phyloP scores from a whole-genome alignment of 2,888 invertebrate species.

The Acronicta alni region DNA sequence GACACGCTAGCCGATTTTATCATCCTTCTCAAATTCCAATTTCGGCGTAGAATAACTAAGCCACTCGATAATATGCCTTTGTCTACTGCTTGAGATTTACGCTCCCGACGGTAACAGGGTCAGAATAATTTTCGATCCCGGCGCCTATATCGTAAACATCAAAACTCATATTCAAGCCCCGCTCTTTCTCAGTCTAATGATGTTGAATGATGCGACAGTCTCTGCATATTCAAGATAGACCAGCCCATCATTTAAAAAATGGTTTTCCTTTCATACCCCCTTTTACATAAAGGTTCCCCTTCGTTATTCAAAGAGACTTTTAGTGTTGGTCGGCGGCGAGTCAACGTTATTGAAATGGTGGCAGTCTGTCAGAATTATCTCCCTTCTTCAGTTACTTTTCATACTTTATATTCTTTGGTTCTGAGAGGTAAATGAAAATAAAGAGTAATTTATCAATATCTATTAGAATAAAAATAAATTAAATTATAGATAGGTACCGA shows the following conservation, averaged over 20 bases:
- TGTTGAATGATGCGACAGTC: conserved; percentile 83
- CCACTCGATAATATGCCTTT: conserved; percentile 15
- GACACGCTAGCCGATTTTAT: neutral
- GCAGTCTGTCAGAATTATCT: conserved; percentile 67
- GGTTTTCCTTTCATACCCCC: conserved; percentile 79
- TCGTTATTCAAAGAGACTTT: conserved; percentile 84
- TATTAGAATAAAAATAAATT: neutral
- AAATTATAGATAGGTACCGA: too few species aligned
- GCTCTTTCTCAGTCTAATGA: conserved; percentile 80
- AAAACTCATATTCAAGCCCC: conserved; percentile 69
- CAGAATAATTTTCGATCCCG: conserved; percentile 40
- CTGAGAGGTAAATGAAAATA: conserved; percentile 17
- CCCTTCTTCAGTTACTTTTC: conserved; percentile 55
- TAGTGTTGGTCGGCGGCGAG: conserved; percentile 71
- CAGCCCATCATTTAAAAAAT: conserved; percentile 81
- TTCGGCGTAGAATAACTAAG: conserved; percentile 20
- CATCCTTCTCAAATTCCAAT: neutral
- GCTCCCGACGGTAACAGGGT: conserved; percentile 17
- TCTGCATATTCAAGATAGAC: conserved; percentile 82
- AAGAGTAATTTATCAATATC: conserved; percentile 6
- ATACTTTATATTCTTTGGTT: conserved; percentile 30
- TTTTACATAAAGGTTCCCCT: conserved; percentile 81
- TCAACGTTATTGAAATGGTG: conserved; percentile 66
- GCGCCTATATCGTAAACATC: conserved; percentile 50
- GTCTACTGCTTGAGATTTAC: conserved; percentile 38